Base-by-base conservation (phyloP, 2,888 invertebrate species). In the Chorisops tibialis region DNA sequence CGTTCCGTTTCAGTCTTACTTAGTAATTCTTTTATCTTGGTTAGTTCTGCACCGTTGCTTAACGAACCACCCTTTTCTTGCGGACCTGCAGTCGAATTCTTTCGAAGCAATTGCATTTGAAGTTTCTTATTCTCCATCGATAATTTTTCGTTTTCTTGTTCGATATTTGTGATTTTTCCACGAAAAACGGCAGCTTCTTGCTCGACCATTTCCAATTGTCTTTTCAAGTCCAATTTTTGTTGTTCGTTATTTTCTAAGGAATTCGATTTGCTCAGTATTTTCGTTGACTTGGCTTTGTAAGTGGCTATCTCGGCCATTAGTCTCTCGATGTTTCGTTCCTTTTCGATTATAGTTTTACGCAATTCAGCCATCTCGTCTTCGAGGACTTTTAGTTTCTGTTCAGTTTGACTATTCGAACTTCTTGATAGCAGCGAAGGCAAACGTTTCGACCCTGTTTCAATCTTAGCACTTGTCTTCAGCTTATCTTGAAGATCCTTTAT, bases 251-350 rank as follows among this genome's bases (percentile, higher is more conserved):
- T 22, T 14, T 63, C 63, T 9, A 59, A 43, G 4, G 63, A 63
- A 11, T 58, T 52, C 4, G 45, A 43, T 37, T 52, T 52, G 4
- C 18, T 11, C 14, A 63, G 41, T 4, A 37, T 38, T 49, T 58
- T 59, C 19, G 11, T 21, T 3, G 51, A 52, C 80, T 82, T 65
- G 35, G 21, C 39, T 74, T 86, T 86, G 49, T 83, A 82, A 73
- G 85, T 85, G 69, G 83, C 79, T 18, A 85, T 73, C 69, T 91
- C 89, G 1, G 87, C 83, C 68, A 88, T 86, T 59, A 93, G 79
- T 67, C 87, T 81, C 77, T 91, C 91, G 69, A 89, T 87, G 68
- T 89, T 88, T 68, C 88, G 81, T 76, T 93, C 93, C 74, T 91
- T 92, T 75, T 93, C 91, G 59, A 88, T 86, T 1, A 93, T 75